phyloP scores from a whole-genome alignment of 2,888 invertebrate species.

The Phyllotreta striolata region DNA sequence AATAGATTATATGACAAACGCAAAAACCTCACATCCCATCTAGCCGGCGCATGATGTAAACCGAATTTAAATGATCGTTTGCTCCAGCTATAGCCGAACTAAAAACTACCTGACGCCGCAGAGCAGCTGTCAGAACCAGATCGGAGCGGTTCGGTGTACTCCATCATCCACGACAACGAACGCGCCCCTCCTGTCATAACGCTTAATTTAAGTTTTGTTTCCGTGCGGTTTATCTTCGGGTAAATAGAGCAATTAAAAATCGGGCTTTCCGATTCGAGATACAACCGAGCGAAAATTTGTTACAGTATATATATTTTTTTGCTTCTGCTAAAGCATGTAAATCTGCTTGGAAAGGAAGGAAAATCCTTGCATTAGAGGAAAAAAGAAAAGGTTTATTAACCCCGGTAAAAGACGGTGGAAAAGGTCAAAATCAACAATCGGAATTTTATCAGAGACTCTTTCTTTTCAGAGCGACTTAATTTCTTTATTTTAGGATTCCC shows the following conservation, averaged over 20 bases:
- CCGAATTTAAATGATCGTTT: slow-evolving; percentile 37
- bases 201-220: slow-evolving; percentile 44
- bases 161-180: slow-evolving; percentile 36
- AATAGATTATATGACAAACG: slow-evolving; percentile 33
- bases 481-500: slow-evolving; percentile 18
- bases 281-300: no score
- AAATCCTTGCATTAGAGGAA: no score
- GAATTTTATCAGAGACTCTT: slow-evolving; percentile 26
- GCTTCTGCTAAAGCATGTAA: no score
- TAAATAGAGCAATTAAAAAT: slow-evolving; percentile 30
- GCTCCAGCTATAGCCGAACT: slow-evolving; percentile 37
- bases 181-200: slow-evolving; percentile 38
- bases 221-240: slow-evolving; percentile 36
- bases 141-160: slow-evolving; percentile 37
- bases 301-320: no score
- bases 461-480: slow-evolving; percentile 13
- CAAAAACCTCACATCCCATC: slow-evolving; percentile 30
- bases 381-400: no score
- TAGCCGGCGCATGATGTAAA: slow-evolving; percentile 14
- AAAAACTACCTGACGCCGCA: slow-evolving; percentile 43
- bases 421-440: slow-evolving; percentile 42
- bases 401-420: slow-evolving; percentile 31
- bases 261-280: no score
- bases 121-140: slow-evolving; percentile 39
- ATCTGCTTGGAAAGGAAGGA: no score